A percentile compares a stretch with the other conserved stretches of the same genome.
These are phyloP conservation scores for Lasiommata megera DNA, from an alignment of 2,888 invertebrate species.

Conservation along the genomic window DNA sequence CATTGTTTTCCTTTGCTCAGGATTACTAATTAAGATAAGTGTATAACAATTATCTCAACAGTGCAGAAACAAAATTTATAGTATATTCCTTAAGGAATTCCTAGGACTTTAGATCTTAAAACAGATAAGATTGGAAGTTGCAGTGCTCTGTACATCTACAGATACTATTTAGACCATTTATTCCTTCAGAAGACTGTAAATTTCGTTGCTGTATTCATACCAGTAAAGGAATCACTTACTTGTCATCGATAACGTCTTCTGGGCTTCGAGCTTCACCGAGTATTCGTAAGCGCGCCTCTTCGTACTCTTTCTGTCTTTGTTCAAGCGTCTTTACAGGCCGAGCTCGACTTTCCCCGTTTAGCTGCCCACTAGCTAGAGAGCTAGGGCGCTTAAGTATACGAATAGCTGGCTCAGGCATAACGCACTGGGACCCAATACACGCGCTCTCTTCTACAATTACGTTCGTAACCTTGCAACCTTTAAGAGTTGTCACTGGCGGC, in stretches of 20 bases:
- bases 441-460: conserved; percentile 86
- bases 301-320: conserved; percentile 96
- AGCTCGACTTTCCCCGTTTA: conserved; percentile 77
- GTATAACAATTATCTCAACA: no score
- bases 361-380: conserved; percentile 83
- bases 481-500: conserved; percentile 70
- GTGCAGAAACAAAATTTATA: no score
- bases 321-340: conserved; percentile 91
- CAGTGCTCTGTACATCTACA: no score
- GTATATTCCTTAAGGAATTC: no score
- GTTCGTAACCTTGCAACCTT: conserved; percentile 84
- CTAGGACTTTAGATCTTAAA: no score
- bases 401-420: conserved; percentile 90
- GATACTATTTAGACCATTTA: no score
- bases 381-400: conserved; percentile 89
- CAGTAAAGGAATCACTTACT: conserved; percentile 57
- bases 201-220: not conserved
- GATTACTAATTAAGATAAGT: no score
- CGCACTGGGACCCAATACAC: conserved; percentile 85
- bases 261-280: conserved; percentile 92
- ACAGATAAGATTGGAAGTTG: no score
- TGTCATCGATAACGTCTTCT: conserved; percentile 86
- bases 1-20: no score
- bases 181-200: no score
- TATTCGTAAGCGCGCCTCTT: conserved; percentile 94